Conservation (phyloP, 2,113 vertebrate genomes). For the Neogale vison region DNA sequence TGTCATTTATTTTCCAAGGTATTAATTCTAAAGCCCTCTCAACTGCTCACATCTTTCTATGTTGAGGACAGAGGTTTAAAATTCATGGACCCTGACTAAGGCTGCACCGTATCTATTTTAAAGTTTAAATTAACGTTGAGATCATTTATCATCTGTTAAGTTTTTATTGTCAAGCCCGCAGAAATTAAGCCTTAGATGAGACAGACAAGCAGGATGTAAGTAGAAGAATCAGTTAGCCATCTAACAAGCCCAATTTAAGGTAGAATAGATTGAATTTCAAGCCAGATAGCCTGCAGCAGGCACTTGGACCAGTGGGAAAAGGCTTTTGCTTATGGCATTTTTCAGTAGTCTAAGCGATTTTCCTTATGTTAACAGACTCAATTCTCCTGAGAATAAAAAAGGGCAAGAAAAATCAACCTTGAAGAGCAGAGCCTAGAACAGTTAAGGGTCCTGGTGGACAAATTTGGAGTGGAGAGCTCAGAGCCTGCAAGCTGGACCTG, state of each 20-base stretch:
- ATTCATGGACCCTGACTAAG: background rate
- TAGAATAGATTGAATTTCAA: background rate
- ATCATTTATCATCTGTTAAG: background rate
- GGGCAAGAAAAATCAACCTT: background rate
- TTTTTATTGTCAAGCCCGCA: background rate
- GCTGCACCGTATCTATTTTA: background rate
- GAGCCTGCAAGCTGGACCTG: background rate
- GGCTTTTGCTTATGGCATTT: slow-evolving; percentile 1
- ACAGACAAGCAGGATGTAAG: background rate
- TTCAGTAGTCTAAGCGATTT: background rate
- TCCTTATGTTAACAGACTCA: background rate
- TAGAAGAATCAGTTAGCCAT: background rate
- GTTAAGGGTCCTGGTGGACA: background rate
- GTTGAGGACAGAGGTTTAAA: background rate
- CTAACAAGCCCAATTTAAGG: background rate
- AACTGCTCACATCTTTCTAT: background rate
- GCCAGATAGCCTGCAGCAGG: background rate
- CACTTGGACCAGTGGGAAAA: background rate
- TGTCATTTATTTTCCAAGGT: background rate
- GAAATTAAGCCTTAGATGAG: background rate
- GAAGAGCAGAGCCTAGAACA: background rate
- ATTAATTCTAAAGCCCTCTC: background rate
- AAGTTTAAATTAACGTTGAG: slow-evolving; percentile 15
- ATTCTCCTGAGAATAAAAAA: background rate
- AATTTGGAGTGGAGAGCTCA: background rate